Percentiles rank a stretch among this genome's conserved stretches.
phyloP scores from a whole-genome alignment of 2,113 vertebrate genomes.

The mouse (Mus musculus) region GRCm39 chr3:142040501-142041000 shows the following conservation, averaged over 20 bases:
- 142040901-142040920: slow-evolving; percentile 45
- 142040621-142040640: neutral
- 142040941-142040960: neutral
- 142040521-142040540: no score
- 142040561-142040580: no score
- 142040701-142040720: neutral
- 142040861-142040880: neutral
- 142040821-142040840: slow-evolving; percentile 40
- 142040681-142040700: neutral
- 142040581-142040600: no score
- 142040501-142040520: neutral
- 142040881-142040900: slow-evolving; percentile 36
- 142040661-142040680: neutral
- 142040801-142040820: slow-evolving; percentile 38
- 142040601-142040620: neutral
- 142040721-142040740: neutral
- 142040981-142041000: neutral
- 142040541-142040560: neutral
- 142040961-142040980: neutral
- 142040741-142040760: neutral
- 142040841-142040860: slow-evolving; percentile 36
- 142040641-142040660: neutral
- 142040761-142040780: neutral
- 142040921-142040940: slow-evolving; percentile 61
- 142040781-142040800: neutral